Percentiles rank a stretch among this genome's conserved stretches.
Evolutionary conservation across 1,140 invertebrate genomes (phyloP).

Genomic region (Zaprionus gabonicus): DNA sequence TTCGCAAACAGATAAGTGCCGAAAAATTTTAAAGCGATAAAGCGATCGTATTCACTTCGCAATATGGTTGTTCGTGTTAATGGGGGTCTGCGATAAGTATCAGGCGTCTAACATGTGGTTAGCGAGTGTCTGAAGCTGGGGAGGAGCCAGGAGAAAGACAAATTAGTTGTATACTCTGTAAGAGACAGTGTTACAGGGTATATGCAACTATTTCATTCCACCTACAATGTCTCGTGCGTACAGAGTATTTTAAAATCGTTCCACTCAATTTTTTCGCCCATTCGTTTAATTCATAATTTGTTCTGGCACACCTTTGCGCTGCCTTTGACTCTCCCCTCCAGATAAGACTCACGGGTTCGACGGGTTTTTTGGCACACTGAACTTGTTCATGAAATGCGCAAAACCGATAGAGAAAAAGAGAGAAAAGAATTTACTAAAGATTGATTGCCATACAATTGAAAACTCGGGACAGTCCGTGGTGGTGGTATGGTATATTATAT

Average conservation of each 20-base stretch:
- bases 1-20: slow-evolving; percentile 46
- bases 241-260: slow-evolving; percentile 17
- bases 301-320: slow-evolving; percentile 27
- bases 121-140: slow-evolving; percentile 63
- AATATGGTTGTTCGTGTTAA: slow-evolving; percentile 36
- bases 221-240: neutral
- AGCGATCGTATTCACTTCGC: slow-evolving; percentile 29
- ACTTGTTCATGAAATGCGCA: slow-evolving; percentile 50
- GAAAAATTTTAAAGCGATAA: slow-evolving; percentile 29
- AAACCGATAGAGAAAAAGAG: slow-evolving; percentile 8
- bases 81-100: slow-evolving; percentile 46
- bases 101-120: slow-evolving; percentile 71
- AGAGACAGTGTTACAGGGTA: neutral
- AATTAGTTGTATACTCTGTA: slow-evolving; percentile 13
- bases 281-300: slow-evolving; percentile 58
- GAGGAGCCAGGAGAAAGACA: slow-evolving; percentile 29
- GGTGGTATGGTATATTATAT: slow-evolving; percentile 37
- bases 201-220: neutral
- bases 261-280: neutral
- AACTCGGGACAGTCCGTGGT: slow-evolving; percentile 11
- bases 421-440: slow-evolving; percentile 19
- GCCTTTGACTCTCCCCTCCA: slow-evolving; percentile 27
- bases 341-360: slow-evolving; percentile 55
- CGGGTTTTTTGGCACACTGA: slow-evolving; percentile 65
- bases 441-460: slow-evolving; percentile 18